phyloP scores from a whole-genome alignment of 2,113 vertebrate species.

The Cettia cetti region DNA sequence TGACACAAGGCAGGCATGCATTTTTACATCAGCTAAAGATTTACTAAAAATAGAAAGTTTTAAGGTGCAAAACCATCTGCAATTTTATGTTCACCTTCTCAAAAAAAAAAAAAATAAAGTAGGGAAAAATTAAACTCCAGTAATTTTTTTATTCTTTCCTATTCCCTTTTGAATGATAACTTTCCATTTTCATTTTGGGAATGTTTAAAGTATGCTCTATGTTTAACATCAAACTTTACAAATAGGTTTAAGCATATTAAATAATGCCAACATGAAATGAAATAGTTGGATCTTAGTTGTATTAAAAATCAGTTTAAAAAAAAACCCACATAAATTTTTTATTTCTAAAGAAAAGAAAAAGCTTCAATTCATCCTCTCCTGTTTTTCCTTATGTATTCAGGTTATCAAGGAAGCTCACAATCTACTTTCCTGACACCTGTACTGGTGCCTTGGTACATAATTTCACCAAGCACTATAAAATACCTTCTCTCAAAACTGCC shows the following conservation, averaged over 20 bases:
- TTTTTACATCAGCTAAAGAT: background rate
- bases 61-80: rapidly evolving
- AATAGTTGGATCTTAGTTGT: background rate
- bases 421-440: background rate
- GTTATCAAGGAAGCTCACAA: background rate
- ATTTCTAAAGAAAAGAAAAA: background rate
- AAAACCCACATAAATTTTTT: rapidly evolving
- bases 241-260: background rate
- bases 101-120: background rate
- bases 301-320: background rate
- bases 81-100: background rate
- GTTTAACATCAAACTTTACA: background rate
- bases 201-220: background rate
- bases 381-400: background rate
- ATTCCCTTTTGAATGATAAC: background rate
- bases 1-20: background rate
- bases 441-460: background rate
- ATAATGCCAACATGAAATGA: background rate
- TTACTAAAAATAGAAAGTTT: background rate
- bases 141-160: background rate
- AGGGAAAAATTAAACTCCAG: background rate
- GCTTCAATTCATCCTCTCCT: rapidly evolving
- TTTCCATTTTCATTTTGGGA: background rate
- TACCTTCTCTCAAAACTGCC: background rate
- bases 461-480: background rate